Evolutionary conservation across 2,113 vertebrate species (phyloP).

Genomic region (Cercocebus atys): DNA sequence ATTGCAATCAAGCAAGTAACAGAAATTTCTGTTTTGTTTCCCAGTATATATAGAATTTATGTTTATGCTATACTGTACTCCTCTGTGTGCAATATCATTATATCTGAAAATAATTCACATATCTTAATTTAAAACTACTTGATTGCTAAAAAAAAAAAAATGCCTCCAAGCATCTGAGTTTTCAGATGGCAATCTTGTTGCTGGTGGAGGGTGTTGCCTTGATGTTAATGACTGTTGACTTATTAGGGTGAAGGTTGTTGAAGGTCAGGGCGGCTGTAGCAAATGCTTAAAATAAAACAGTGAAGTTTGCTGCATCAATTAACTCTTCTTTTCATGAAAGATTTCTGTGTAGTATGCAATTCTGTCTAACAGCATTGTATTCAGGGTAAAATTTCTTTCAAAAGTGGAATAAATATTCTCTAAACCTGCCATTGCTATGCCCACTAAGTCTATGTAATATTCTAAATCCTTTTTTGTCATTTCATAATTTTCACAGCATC

Average conservation of each 20-base stretch:
- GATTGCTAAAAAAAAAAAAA: neutral
- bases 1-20: neutral
- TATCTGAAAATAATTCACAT: neutral
- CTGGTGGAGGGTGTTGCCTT: neutral
- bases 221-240: neutral
- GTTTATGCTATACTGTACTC: neutral
- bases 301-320: neutral
- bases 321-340: neutral
- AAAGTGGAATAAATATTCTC: neutral
- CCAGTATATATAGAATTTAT: neutral
- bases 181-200: neutral
- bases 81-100: neutral
- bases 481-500: neutral
- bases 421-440: neutral
- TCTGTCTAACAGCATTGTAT: neutral
- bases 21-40: neutral
- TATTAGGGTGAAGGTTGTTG: too few relatives aligned
- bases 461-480: neutral
- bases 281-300: neutral
- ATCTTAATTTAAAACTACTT: neutral
- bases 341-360: neutral
- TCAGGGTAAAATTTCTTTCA: neutral
- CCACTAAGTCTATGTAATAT: neutral
- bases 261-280: neutral
- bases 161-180: neutral